Evolutionary conservation across 53 echinoderm and acorn worm genomes (phyloP), one percentile per base, ranked within the genome.

Genomic region (Holothuria scabra): DNA sequence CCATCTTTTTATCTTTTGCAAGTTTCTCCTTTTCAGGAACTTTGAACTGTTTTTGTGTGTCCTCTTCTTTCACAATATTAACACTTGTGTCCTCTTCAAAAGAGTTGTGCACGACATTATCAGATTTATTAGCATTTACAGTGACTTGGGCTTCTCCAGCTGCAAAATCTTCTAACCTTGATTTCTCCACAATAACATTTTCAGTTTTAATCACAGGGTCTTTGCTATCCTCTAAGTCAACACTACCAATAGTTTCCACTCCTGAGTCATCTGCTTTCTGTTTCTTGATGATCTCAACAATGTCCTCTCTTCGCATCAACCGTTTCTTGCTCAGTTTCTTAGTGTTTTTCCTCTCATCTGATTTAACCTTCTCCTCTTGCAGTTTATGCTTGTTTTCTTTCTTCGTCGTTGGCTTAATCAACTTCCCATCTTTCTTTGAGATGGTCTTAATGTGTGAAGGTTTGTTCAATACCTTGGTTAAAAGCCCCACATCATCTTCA

Each of bases 221-320:
- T 30, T 64, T 30, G 14, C 64, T 22, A 26, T 64, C 30, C 21
- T 58, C 78, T 8, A 56, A 78, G 56, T 78, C 78, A 11, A 78
- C 25, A 30, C 78, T 78, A 18, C 78, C 78, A 12, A 56, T 58
- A 32, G 78, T 26, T 29, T 78, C 78, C 31, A 78, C 57, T 9
- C 78, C 78, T 32, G 78, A 78, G 55, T 78, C 78, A 3, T 78
- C 78, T 9, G 56, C 78, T 57, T 58, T 70, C 21, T 78, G 78
- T 21, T 57, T 78, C 49, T 78, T 78, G 1, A 78, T 78, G 31
- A 78, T 78, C 23, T 58, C 20, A 11, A 78, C 78, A 20, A 78
- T 26, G 20, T 78, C 18, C 30, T 78, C 78, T 56, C 78, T 55
- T 21, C 52, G 18, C 29, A 57, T 14, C 16, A 52, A 20, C 21